A percentile compares a stretch with the other conserved stretches of the same genome.
These are phyloP conservation scores for Montipora foliosa DNA, from an alignment of 64 coral and sea anemone genomes.

Conservation along the genomic window DNA sequence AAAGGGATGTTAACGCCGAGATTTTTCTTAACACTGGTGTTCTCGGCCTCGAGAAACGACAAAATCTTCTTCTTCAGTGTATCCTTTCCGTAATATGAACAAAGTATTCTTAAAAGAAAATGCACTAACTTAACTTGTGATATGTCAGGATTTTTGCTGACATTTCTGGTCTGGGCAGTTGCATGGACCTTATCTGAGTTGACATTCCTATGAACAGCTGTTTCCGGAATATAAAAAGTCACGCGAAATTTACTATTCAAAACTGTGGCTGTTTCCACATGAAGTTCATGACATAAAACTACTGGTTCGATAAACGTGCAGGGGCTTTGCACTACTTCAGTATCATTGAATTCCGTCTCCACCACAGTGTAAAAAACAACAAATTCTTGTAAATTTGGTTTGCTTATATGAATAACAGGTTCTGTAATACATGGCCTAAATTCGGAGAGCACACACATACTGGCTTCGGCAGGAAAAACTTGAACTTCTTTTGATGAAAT, in stretches of 20 bases:
- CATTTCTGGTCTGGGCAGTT: too few relatives aligned
- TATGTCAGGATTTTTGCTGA: too few relatives aligned
- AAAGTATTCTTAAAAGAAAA: too few relatives aligned
- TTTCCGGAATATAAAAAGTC: neutral
- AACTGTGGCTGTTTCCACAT: neutral
- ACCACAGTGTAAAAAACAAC: neutral
- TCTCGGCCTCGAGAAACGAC: too few relatives aligned
- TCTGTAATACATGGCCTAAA: neutral
- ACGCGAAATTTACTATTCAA: neutral
- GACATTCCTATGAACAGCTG: neutral
- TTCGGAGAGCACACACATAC: neutral
- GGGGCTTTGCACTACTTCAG: neutral
- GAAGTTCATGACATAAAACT: neutral
- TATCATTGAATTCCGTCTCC: neutral
- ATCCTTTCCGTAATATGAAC: too few relatives aligned
- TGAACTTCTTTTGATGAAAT: neutral
- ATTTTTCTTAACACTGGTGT: too few relatives aligned
- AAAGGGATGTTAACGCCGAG: too few relatives aligned
- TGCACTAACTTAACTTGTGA: too few relatives aligned
- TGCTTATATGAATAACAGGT: neutral
- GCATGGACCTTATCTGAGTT: too few relatives aligned
- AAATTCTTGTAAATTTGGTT: neutral
- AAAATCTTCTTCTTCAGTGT: too few relatives aligned
- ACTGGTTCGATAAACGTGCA: neutral
- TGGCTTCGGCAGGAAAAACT: neutral